Conservation (phyloP, 2,888 invertebrate genomes). For the Atherix ibis region DNA sequence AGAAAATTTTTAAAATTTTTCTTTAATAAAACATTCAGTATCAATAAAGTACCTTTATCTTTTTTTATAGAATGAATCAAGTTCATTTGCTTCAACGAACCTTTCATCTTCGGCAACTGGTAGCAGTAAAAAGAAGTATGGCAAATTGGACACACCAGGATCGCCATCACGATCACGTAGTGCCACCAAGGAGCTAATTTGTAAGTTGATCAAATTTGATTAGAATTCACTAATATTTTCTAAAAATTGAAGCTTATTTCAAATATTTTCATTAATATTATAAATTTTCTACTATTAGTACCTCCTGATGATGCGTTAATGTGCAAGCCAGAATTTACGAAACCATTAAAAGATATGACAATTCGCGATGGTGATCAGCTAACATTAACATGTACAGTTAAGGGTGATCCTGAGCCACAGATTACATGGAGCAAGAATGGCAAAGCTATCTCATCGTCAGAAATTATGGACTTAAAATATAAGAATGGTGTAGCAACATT, state of each 20-base stretch:
- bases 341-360: constrained; percentile 55
- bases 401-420: constrained; percentile 86
- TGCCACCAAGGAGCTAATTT: constrained; percentile 73
- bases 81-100: constrained; percentile 20
- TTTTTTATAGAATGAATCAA: too few relatives aligned
- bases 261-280: neutral
- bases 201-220: constrained; percentile 14
- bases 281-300: constrained; percentile 37
- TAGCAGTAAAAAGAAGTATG: constrained; percentile 47
- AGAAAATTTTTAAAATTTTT: too few relatives aligned
- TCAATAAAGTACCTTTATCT: too few relatives aligned
- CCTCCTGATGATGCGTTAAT: constrained; percentile 75
- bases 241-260: too few relatives aligned
- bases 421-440: constrained; percentile 80
- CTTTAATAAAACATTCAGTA: too few relatives aligned
- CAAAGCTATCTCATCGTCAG: constrained; percentile 55
- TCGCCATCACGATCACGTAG: constrained; percentile 76
- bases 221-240: neutral
- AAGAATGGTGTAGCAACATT: constrained; percentile 77
- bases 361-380: constrained; percentile 79
- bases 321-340: constrained; percentile 73
- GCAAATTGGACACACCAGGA: constrained; percentile 52
- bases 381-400: constrained; percentile 65
- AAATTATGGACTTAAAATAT: constrained; percentile 83
- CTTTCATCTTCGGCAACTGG: constrained; percentile 17